Evolutionary conservation across 64 coral and sea anemone genomes (phyloP).

Genomic region (Exaiptasia diaphana): DNA sequence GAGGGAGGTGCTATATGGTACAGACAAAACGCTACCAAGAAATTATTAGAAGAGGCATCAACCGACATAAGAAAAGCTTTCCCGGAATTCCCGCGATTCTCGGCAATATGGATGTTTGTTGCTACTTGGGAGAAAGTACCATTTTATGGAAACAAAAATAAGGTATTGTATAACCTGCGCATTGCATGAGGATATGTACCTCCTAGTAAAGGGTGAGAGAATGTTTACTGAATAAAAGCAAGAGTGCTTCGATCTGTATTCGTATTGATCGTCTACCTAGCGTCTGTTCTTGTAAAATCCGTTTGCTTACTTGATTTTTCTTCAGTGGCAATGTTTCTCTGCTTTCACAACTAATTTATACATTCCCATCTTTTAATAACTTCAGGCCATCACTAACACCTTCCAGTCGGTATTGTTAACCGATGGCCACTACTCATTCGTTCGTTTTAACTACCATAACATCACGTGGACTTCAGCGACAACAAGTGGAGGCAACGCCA

Average conservation of each 20-base stretch:
- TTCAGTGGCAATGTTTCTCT: no score
- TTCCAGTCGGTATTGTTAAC: slow-evolving; percentile 62
- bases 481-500: slow-evolving; percentile 2
- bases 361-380: no score
- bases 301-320: no score
- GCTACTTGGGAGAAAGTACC: slow-evolving; percentile 65
- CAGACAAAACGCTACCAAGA: slow-evolving; percentile 21
- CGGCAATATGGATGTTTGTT: slow-evolving; percentile 43
- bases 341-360: no score
- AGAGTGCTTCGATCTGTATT: no score
- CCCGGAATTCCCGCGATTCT: slow-evolving; percentile 18
- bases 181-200: no score
- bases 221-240: no score
- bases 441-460: slow-evolving; percentile 54
- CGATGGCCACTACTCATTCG: slow-evolving; percentile 56
- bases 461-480: slow-evolving; percentile 69
- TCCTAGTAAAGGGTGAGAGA: no score
- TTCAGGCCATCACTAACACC: slow-evolving; percentile 13
- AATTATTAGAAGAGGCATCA: slow-evolving; percentile 22
- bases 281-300: no score
- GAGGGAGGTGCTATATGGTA: slow-evolving; percentile 47
- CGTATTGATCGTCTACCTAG: no score
- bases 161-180: no score
- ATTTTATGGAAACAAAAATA: slow-evolving; percentile 49
- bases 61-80: slow-evolving; percentile 25